Evolutionary conservation across 2,113 vertebrate genomes (phyloP).

Genomic region (Pogona vitticeps): DNA sequence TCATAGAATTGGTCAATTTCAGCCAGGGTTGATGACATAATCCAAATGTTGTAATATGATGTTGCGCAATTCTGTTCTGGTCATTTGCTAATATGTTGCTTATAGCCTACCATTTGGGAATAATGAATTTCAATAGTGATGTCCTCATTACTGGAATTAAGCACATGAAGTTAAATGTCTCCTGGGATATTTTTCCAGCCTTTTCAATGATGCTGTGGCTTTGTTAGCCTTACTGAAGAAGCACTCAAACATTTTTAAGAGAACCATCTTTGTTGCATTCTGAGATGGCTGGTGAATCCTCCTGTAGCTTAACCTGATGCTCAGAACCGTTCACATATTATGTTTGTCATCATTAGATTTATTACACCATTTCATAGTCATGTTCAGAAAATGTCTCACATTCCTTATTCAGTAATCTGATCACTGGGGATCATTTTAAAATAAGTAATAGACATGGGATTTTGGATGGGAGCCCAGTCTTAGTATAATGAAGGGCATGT

Average conservation of each 20-base stretch:
- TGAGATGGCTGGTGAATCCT: background rate
- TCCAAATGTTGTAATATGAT: too few species aligned
- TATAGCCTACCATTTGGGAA: too few species aligned
- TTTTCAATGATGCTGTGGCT: background rate
- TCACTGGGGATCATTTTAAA: background rate
- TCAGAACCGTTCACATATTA: background rate
- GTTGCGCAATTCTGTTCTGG: too few species aligned
- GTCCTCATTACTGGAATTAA: background rate
- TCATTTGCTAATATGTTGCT: too few species aligned
- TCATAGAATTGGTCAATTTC: too few species aligned
- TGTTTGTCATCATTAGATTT: background rate
- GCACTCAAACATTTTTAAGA: background rate
- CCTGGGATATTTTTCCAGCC: background rate
- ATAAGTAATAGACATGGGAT: background rate
- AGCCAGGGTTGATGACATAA: too few species aligned
- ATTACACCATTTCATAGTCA: background rate
- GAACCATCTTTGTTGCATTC: background rate
- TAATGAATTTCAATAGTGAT: too few species aligned
- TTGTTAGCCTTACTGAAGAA: background rate
- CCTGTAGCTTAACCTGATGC: background rate
- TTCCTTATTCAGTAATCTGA: conserved; percentile 14
- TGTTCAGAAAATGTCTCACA: background rate
- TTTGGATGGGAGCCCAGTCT: conserved; percentile 18
- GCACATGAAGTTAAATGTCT: background rate
- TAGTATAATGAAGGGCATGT: background rate